Evolutionary conservation across 2,113 vertebrate genomes (phyloP).

Genomic region (Strix aluco): DNA sequence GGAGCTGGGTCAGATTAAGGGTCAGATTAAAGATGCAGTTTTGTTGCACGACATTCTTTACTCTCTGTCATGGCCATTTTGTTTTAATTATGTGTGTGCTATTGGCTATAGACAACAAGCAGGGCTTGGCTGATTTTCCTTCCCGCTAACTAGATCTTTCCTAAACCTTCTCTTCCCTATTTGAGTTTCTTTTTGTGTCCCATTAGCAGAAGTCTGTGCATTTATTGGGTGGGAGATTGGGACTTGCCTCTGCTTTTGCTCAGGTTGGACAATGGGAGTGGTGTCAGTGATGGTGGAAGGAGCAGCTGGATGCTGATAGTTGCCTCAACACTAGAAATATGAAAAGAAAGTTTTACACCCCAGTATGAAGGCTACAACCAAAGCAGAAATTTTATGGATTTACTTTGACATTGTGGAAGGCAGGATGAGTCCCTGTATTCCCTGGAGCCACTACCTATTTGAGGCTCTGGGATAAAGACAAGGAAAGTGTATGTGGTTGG

Average conservation of each 20-base stretch:
- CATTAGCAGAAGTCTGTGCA: neutral
- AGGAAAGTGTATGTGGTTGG: neutral
- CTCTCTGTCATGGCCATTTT: neutral
- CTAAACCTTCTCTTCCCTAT: neutral
- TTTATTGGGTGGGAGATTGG: neutral
- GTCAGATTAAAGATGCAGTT: neutral
- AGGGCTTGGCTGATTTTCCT: neutral
- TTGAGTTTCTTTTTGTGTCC: neutral
- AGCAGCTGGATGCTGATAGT: neutral
- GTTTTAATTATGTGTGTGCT: neutral
- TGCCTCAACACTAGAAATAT: neutral
- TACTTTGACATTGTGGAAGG: neutral
- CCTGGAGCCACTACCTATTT: neutral
- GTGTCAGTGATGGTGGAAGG: neutral
- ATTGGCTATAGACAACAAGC: neutral
- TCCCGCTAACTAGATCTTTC: neutral
- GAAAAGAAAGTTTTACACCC: neutral
- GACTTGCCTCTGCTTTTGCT: neutral
- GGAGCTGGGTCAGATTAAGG: neutral
- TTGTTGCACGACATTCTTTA: neutral
- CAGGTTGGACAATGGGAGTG: neutral
- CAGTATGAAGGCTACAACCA: neutral
- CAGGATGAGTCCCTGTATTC: neutral
- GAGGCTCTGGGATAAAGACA: neutral
- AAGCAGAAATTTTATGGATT: neutral